Conservation (phyloP, 30 jellyfish, hydroid and myxozoan species). For the Turritopsis dohrnii region DNA sequence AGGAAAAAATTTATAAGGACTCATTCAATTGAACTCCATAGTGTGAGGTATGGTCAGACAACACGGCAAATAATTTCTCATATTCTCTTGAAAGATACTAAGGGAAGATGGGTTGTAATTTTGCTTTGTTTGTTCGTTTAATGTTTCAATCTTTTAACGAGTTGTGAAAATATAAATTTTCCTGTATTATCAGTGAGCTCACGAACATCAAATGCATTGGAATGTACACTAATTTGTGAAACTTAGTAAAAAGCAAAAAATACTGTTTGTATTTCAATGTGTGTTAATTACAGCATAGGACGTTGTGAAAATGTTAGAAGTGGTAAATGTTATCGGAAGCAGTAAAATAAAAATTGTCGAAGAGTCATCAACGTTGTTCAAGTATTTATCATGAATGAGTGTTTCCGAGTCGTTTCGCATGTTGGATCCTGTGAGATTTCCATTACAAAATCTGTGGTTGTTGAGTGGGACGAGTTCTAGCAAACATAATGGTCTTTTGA, state of each 20-base stretch:
- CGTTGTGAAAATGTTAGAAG: background rate
- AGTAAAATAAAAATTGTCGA: background rate
- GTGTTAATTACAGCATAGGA: background rate
- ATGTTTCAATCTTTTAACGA: background rate
- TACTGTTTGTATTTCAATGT: background rate
- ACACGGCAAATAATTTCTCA: background rate
- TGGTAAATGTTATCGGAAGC: background rate
- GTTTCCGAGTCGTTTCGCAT: background rate
- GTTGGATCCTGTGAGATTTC: background rate
- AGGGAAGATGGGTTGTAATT: background rate
- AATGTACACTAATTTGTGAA: too few species aligned
- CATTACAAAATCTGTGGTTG: background rate
- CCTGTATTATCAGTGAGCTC: too few species aligned
- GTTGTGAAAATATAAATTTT: background rate
- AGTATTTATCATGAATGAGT: background rate
- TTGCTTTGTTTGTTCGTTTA: background rate
- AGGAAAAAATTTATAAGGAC: too few species aligned
- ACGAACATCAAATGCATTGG: too few species aligned
- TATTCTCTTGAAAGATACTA: background rate
- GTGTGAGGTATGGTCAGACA: background rate
- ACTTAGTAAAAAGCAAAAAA: background rate
- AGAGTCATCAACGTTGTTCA: background rate
- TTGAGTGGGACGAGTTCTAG: background rate
- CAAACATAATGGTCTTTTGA: background rate
- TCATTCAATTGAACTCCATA: background rate